Percentiles rank a stretch among this genome's conserved stretches.
Conservation (phyloP, 2,888 invertebrate species). For the Chymomyza procnemis region DNA sequence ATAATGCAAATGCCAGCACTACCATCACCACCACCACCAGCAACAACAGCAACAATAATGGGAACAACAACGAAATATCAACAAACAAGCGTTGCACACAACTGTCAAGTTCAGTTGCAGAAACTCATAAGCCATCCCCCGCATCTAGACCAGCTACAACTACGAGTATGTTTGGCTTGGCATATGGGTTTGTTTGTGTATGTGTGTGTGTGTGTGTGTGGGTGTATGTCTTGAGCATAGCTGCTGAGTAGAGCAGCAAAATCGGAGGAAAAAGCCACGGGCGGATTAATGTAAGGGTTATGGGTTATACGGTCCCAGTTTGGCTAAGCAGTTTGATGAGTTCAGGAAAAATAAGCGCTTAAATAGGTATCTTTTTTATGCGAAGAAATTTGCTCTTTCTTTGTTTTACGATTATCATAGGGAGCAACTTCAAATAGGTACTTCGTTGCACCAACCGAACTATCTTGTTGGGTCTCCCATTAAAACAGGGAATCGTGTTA, state of each 20-base stretch:
- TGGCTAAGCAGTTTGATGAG: not conserved
- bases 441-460: too few species aligned
- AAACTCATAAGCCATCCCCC: slow-evolving; percentile 57
- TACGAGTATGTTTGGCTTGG: not conserved
- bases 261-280: not conserved
- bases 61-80: slow-evolving; percentile 43
- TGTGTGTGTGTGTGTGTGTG: slow-evolving; percentile 7
- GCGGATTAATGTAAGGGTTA: too few species aligned
- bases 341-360: too few species aligned
- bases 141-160: slow-evolving; percentile 35
- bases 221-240: not conserved
- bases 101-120: slow-evolving; percentile 60
- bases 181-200: not conserved
- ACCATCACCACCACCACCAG: too few species aligned
- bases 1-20: not conserved
- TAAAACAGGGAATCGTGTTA: too few species aligned
- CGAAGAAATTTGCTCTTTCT: too few species aligned
- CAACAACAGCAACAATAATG: slow-evolving; percentile 42
- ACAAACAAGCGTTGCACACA: slow-evolving; percentile 25
- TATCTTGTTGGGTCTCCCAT: too few species aligned
- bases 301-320: too few species aligned
- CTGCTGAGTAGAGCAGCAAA: too few species aligned
- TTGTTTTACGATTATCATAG: too few species aligned
- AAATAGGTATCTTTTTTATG: too few species aligned
- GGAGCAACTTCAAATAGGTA: too few species aligned